Percentiles rank a stretch among this genome's conserved stretches.
phyloP scores from a whole-genome alignment of 2,797 vertebrate genomes.

The Sternotherus odoratus region DNA sequence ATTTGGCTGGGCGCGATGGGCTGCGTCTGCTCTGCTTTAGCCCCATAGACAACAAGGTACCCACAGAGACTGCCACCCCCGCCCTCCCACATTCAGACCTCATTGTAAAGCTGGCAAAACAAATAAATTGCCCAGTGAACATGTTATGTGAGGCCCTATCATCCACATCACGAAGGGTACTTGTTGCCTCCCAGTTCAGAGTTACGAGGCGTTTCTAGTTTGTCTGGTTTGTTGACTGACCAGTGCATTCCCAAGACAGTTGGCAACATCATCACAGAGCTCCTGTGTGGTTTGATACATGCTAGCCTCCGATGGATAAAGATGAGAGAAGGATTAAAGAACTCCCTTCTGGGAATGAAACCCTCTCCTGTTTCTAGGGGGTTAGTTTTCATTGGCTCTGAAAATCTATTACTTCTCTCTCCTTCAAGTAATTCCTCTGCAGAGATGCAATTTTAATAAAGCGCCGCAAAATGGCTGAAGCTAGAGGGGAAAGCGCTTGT shows the following conservation, averaged over 20 bases:
- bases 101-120: constrained; percentile 44
- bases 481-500: constrained; percentile 7
- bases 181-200: background rate
- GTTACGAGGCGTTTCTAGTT: background rate
- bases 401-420: constrained; percentile 33
- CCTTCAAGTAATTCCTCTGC: constrained; percentile 39
- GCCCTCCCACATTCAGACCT: background rate
- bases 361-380: background rate
- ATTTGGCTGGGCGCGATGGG: background rate
- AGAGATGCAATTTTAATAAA: constrained; percentile 66
- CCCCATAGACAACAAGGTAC: background rate
- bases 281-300: background rate
- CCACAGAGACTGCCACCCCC: background rate
- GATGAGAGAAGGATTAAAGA: constrained; percentile 30
- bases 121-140: background rate
- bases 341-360: background rate
- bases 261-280: background rate
- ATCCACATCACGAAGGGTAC: constrained; percentile 5
- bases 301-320: background rate
- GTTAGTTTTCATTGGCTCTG: background rate
- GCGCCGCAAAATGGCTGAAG: constrained; percentile 54
- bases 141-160: background rate
- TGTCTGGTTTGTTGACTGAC: background rate
- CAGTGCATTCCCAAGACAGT: background rate
- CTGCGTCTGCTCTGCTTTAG: constrained; percentile 46